Evolutionary conservation across 2,888 invertebrate species (phyloP), one percentile per base, ranked within the genome.

Genomic region (Clitarchus hookeri): DNA sequence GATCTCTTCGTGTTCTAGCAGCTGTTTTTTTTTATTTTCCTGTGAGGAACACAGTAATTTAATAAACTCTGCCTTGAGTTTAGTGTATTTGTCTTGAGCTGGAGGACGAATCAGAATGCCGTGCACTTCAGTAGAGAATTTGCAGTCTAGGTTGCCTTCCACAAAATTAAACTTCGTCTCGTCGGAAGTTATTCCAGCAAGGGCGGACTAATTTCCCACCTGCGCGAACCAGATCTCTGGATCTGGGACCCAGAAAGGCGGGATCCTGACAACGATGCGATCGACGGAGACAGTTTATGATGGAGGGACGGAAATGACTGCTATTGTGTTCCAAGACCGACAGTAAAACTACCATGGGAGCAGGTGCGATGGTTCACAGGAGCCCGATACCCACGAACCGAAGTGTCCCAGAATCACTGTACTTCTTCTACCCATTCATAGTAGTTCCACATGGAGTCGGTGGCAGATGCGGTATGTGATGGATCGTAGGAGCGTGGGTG

Each of bases 161-260:
- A 84, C 54, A 36, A 48, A 80, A 36, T n/a, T n/a, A 27, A 83
- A 86, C 44, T 84, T 86, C 11, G 86, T 83, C 26, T 54, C 27
- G 25, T 86, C 84, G 4, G 48, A 23, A 3, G 25, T 44, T n/a
- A 85, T 65, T 26, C 83, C 27, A 19, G 83, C 65, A n/a, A 84
- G 48, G 6, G n/a, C 23, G 19, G 44, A 85, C 25, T 85, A 83
- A 0, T 13, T 54, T 16, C 83, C 86, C 11, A 86, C 19, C 27
- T 86, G 84, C 0, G 83, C 48, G 13, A 84, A 86, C 84, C 86
- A 86, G 19, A 84, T 11, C n/a, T 44, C 44, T 0, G 86, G 85
- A 16, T 48, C 48, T 16, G 82, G 54, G 6, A 83, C 19, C 85
- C 85, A 85, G 83, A 85, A 85, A 0, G 85, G 54, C 0, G 48